Conservation (phyloP, 2,113 vertebrate genomes). For the Silurus glanis region DNA sequence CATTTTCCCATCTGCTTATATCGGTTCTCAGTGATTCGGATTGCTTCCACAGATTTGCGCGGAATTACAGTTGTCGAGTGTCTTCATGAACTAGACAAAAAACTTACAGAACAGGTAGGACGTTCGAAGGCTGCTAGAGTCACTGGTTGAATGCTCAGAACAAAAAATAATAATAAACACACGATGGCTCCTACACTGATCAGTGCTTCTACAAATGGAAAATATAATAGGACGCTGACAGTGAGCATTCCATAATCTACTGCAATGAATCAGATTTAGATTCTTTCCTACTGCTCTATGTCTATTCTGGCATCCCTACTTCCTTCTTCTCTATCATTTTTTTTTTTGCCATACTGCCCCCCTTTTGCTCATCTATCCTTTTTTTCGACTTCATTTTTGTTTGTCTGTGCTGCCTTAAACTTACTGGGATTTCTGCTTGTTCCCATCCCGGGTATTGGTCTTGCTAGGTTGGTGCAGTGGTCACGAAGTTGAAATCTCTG, state of each 20-base stretch:
- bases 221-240: background rate
- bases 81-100: background rate
- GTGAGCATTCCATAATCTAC: background rate
- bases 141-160: background rate
- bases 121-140: background rate
- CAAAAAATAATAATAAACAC: background rate
- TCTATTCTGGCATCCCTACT: too few relatives aligned
- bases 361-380: background rate
- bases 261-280: background rate
- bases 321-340: too few relatives aligned
- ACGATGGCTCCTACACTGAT: background rate
- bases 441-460: background rate
- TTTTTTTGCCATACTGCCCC: background rate
- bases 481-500: background rate
- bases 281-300: background rate
- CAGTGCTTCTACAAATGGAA: background rate
- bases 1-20: background rate
- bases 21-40: background rate
- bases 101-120: background rate
- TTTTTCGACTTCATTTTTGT: background rate
- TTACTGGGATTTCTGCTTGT: background rate
- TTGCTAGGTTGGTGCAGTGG: background rate
- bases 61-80: background rate
- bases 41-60: background rate
- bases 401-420: background rate